Percentiles rank a stretch among this genome's conserved stretches.
These are phyloP conservation scores for Microtus obscurus DNA, from an alignment of 2,797 vertebrate species.

Conservation along the genomic window DNA sequence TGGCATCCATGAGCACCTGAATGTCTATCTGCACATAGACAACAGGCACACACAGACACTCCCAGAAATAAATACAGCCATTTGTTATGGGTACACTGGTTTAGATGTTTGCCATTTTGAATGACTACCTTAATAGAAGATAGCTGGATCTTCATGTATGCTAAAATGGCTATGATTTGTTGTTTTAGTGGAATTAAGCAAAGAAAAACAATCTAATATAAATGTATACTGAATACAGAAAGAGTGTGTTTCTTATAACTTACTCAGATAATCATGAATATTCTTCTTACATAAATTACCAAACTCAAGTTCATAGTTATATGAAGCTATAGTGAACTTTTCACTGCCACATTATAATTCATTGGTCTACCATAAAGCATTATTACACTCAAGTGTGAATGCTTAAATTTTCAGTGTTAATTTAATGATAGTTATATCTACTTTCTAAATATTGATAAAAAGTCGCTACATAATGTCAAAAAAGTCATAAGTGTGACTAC, in stretches of 20 bases:
- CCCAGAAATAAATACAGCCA: background rate
- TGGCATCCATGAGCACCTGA: background rate
- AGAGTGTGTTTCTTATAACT: background rate
- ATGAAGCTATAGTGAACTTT: background rate
- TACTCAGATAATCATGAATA: background rate
- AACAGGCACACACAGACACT: background rate
- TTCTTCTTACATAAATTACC: background rate
- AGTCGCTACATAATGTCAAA: background rate
- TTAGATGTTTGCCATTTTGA: slow-evolving; percentile 38
- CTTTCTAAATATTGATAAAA: background rate
- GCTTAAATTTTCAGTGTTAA: background rate
- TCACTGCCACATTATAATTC: background rate
- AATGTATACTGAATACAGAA: background rate
- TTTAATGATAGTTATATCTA: background rate
- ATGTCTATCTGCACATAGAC: background rate
- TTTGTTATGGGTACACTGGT: background rate
- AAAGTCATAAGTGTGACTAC: background rate
- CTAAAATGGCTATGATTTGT: background rate
- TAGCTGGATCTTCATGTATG: background rate
- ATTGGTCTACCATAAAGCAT: background rate
- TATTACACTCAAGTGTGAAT: background rate
- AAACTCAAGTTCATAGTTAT: background rate
- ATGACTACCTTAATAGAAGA: background rate
- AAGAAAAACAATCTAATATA: background rate
- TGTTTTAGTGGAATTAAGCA: background rate